Evolutionary conservation across 2,797 vertebrate genomes (phyloP), one percentile per base, ranked within the genome.

Genomic region (Rhabdophis nuchalis): DNA sequence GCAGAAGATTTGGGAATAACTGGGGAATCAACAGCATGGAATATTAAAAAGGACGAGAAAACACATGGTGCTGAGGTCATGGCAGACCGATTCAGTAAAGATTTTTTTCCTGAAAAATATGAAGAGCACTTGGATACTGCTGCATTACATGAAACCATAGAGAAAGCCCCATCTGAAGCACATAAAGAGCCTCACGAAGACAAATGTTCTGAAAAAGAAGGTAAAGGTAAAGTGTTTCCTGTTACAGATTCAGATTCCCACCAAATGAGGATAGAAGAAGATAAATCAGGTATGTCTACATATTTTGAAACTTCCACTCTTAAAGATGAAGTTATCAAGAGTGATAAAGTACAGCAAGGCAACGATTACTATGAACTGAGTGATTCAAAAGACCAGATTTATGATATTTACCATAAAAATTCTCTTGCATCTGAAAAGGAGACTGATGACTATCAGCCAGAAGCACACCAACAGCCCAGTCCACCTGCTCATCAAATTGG

Each of bases 331-430:
- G 96, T 97, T 29, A 95, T 96, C 89, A 97, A 97, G 97, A 97
- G 93, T 92, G 96, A 95, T 12, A 90, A 93, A 36, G 94, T 97
- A 90, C 96, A 97, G 92, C 96, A 97, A 94, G 97, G 97, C 91
- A 99, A 98, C 95, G 99, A 98, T 95, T 99, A 99, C 97, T 99
- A 99, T 88, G 99, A 99, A 97, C 97, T 99, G 77, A 99, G 98
- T 96, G 98, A 98, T 95, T 95, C 98, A 89, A 98, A 98, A 94
- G 97, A 98, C 97, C 98, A 97, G 82, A 93, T 91, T 87, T 97
- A 94, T 77, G 97, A 97, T 57, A 93, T 95, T 94, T 95, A 95
- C 85, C 97, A 96, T 58, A 95, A 93, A 23, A 36, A 94, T 61
- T 94, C 1, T 91, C 94, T 96, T 41, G 90, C 96, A 93, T 95